Base-by-base conservation (phyloP, 1,140 invertebrate genomes). In the Dermatophagoides farinae region DNA sequence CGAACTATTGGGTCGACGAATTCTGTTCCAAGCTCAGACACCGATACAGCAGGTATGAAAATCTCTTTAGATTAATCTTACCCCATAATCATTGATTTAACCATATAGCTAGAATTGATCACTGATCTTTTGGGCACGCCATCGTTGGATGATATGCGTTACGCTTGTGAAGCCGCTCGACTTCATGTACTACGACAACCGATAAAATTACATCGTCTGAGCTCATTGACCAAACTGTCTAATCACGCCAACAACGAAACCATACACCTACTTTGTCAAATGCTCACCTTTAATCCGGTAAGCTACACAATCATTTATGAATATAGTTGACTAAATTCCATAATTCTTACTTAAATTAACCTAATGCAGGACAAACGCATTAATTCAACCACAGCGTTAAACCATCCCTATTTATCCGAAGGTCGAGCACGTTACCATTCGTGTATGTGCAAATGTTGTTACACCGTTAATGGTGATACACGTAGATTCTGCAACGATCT, bases 401-500 rank as follows among this genome's bases (percentile, higher is more conserved):
- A 85, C 61, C 92, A 97, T 77, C 88, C 90, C 14, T 98, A 97
- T 75, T 77, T 98, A 60, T 91, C 97, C 69, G 95, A 98, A 73
- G 95, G 95, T 52, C 79, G 95, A 65, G 78, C 98, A 64, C 80
- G 95, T 67, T 98, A 97, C 75, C 95, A 99, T 75, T 97, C 93
- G 46, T 98, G 95, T 73, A 99, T 99, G 95, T 99, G 95, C 77
- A 86, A 85, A 68, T 99, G 95, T 73, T 99, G 95, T 75, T 57
- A 60, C 12, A 81, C 79, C 60, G 79, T 79, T n/a, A n/a, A n/a
- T 40, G 78, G 77, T 63, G 80, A 80, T 18, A 70, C 70, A 49
- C 77, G 92, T 61, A 86, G 90, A 71, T 97, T 91, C 74, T 87
- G 86, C 58, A 77, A 79, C 38, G 90, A 96, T 71, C 87, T 96